Conservation (phyloP, 2,797 vertebrate species). For the Anniella stebbinsi region DNA sequence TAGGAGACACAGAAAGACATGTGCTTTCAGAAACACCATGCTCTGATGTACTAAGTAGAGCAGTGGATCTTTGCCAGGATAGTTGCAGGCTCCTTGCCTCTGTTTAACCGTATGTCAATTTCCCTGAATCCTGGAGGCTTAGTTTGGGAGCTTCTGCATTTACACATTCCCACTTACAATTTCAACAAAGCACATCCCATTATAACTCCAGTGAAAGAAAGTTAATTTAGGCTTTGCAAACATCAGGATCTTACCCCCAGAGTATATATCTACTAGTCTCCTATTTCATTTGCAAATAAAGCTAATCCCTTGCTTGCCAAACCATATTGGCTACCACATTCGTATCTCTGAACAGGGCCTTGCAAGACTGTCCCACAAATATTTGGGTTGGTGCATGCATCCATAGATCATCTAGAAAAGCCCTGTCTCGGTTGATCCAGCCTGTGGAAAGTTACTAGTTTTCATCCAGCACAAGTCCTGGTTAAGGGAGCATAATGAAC, state of each 20-base stretch:
- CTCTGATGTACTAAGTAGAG: background rate
- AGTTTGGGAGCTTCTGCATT: background rate
- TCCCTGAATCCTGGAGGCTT: background rate
- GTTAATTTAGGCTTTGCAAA: background rate
- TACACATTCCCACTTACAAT: background rate
- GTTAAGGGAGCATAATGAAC: background rate
- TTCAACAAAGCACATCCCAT: background rate
- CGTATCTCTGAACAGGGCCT: background rate
- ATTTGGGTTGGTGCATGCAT: background rate
- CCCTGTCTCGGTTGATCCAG: background rate
- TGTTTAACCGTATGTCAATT: background rate
- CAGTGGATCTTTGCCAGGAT: background rate
- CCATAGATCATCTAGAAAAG: background rate
- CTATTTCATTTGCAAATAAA: background rate
- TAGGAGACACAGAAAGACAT: background rate
- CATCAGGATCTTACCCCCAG: background rate
- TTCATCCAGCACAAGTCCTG: background rate
- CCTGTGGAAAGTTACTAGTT: constrained; percentile 10
- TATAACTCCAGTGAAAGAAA: background rate
- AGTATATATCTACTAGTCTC: too few relatives aligned
- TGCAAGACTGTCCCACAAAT: background rate
- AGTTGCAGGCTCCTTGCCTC: background rate
- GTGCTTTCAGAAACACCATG: background rate
- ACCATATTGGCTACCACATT: background rate
- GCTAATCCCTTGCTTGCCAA: background rate